phyloP scores from a whole-genome alignment of 2,888 invertebrate species.

The Phragmatobia fuliginosa region DNA sequence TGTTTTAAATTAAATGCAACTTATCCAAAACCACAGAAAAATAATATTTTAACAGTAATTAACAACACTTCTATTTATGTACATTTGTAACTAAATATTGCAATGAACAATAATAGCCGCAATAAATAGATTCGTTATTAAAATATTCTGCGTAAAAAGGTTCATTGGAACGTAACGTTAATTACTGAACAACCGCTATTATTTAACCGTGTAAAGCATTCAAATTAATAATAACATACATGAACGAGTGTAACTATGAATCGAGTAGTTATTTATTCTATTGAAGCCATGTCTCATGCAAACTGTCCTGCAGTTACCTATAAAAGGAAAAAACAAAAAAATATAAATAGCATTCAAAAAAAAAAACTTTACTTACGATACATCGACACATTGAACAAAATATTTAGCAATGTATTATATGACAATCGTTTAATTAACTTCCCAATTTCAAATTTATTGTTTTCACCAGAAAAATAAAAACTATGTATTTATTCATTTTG shows the following conservation, averaged over 20 bases:
- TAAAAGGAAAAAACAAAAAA: slow-evolving; percentile 68
- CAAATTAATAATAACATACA: slow-evolving; percentile 69
- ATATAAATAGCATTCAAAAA: slow-evolving; percentile 64
- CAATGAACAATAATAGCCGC: not conserved
- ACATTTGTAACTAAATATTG: slow-evolving; percentile 38
- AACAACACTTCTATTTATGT: slow-evolving; percentile 51
- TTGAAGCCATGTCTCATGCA: slow-evolving; percentile 80
- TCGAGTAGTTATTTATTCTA: slow-evolving; percentile 75
- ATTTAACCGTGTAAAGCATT: slow-evolving; percentile 21
- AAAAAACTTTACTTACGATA: slow-evolving; percentile 47
- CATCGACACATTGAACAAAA: slow-evolving; percentile 21
- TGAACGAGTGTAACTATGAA: slow-evolving; percentile 75
- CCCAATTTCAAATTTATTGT: slow-evolving; percentile 12
- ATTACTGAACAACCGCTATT: slow-evolving; percentile 32
- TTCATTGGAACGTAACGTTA: not conserved
- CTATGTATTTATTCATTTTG: slow-evolving; percentile 26
- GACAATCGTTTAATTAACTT: slow-evolving; percentile 25
- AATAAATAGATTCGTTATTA: not conserved
- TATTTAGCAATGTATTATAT: slow-evolving; percentile 34
- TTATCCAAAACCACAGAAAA: slow-evolving; percentile 68
- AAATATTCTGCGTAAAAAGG: not conserved
- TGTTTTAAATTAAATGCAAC: slow-evolving; percentile 38
- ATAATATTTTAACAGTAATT: slow-evolving; percentile 68
- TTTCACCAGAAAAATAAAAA: slow-evolving; percentile 24
- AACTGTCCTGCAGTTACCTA: slow-evolving; percentile 77